Evolutionary conservation across 2,113 vertebrate genomes (phyloP).

Genomic region (Orthochromis malagaraziensis): DNA sequence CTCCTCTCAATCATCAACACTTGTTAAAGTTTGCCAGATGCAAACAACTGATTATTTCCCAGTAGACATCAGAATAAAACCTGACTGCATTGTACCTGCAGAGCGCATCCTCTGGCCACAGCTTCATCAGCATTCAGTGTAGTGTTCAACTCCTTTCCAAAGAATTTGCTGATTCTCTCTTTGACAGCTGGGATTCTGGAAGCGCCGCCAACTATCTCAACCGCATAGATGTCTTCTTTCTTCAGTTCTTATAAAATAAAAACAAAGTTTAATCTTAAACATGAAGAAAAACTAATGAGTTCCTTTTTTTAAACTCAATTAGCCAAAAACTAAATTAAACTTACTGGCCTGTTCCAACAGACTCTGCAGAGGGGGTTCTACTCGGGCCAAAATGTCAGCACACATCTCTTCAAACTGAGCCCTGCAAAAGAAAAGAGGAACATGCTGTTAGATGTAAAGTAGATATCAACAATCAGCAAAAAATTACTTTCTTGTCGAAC

Average conservation of each 20-base stretch:
- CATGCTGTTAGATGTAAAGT: neutral
- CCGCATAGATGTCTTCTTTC: constrained; percentile 92
- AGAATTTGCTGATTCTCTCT: constrained; percentile 93
- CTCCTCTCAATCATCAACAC: neutral
- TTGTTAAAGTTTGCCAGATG: neutral
- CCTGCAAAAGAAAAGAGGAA: constrained; percentile 43
- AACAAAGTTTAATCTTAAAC: neutral
- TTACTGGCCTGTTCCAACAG: constrained; percentile 91
- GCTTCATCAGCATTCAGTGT: constrained; percentile 97
- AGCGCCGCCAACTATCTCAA: constrained; percentile 95
- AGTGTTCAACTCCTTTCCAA: constrained; percentile 92
- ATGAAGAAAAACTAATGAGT: neutral
- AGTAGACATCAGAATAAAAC: neutral
- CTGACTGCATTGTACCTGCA: constrained; percentile 76
- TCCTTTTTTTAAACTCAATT: neutral
- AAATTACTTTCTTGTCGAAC: neutral
- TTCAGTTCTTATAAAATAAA: constrained; percentile 74
- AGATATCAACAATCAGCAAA: neutral
- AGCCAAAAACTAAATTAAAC: constrained; percentile 38
- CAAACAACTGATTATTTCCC: neutral
- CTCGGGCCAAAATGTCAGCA: constrained; percentile 77
- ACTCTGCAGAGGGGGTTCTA: constrained; percentile 86
- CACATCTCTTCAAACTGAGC: constrained; percentile 92
- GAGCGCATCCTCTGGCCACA: constrained; percentile 90
- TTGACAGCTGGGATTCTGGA: constrained; percentile 93